Conservation (phyloP, 2,113 vertebrate genomes). For the Lipophrys pholis region DNA sequence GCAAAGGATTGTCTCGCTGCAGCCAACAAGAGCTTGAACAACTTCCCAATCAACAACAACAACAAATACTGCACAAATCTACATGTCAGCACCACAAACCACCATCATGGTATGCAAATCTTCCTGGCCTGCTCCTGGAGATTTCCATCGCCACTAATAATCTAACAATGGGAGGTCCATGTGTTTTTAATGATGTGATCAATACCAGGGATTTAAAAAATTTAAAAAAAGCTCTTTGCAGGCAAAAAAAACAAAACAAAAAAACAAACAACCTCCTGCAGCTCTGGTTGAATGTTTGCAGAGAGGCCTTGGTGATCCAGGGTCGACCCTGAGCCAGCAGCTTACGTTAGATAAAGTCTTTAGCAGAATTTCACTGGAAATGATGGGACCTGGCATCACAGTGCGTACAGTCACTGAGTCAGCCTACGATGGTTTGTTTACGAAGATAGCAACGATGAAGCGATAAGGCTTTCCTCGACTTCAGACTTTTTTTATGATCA, state of each 20-base stretch:
- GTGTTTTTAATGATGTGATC: slow-evolving; percentile 2
- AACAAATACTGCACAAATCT: slow-evolving; percentile 57
- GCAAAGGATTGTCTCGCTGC: slow-evolving; percentile 31
- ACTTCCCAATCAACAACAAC: slow-evolving; percentile 34
- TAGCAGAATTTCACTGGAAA: slow-evolving; percentile 60
- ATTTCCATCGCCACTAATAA: not conserved
- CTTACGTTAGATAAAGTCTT: slow-evolving; percentile 67
- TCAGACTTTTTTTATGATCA: slow-evolving; percentile 49
- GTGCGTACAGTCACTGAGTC: slow-evolving; percentile 38
- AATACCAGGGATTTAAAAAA: slow-evolving; percentile 9
- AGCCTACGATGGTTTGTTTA: slow-evolving; percentile 69
- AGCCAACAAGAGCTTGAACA: slow-evolving; percentile 12
- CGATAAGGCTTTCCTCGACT: slow-evolving; percentile 51
- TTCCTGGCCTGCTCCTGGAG: not conserved
- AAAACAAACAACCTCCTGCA: not conserved
- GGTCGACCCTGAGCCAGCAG: slow-evolving; percentile 66
- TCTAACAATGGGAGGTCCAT: not conserved
- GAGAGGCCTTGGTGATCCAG: slow-evolving; percentile 55
- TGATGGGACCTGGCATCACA: slow-evolving; percentile 43
- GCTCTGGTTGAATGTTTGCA: slow-evolving; percentile 43
- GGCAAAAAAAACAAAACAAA: not conserved
- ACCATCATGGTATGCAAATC: slow-evolving; percentile 1
- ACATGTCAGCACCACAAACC: slow-evolving; percentile 1
- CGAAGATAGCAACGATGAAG: slow-evolving; percentile 53
- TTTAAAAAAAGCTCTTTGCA: not conserved